These are phyloP conservation scores for Pipistrellus pygmaeus DNA, from an alignment of 2,797 vertebrate genomes.

Conservation along the genomic window DNA sequence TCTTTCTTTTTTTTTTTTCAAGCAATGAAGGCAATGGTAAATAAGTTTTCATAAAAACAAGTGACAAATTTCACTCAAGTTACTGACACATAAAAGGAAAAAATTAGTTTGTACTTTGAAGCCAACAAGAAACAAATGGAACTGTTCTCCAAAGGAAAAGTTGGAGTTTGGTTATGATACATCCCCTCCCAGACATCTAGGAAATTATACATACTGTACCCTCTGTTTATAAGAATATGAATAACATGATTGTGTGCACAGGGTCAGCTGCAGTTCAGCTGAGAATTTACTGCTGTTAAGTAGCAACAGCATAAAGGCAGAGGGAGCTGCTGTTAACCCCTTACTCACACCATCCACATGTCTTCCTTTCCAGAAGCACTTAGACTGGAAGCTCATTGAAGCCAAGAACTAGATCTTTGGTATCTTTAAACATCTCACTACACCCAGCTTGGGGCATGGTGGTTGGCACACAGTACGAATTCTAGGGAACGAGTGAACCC, in stretches of 20 bases:
- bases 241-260: slow-evolving; percentile 86
- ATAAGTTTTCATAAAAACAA: slow-evolving; percentile 86
- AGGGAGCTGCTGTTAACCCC: slow-evolving; percentile 76
- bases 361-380: background rate
- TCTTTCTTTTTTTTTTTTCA: slow-evolving; percentile 42
- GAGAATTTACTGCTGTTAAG: slow-evolving; percentile 82
- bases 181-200: slow-evolving; percentile 87
- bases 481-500: background rate
- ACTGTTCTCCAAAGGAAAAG: slow-evolving; percentile 86
- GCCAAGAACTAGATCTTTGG: background rate
- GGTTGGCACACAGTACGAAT: background rate
- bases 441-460: fast-evolving
- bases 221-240: slow-evolving; percentile 90
- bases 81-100: slow-evolving; percentile 86
- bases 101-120: slow-evolving; percentile 86
- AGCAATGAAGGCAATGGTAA: slow-evolving; percentile 77
- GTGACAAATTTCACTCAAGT: slow-evolving; percentile 88
- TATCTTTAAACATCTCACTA: background rate
- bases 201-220: slow-evolving; percentile 87
- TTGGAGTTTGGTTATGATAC: slow-evolving; percentile 84
- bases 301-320: slow-evolving; percentile 63
- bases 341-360: background rate
- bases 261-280: slow-evolving; percentile 87
- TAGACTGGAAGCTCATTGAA: background rate
- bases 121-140: slow-evolving; percentile 87